Percentiles rank a stretch among this genome's conserved stretches.
These are phyloP conservation scores for Aix galericulata DNA, from an alignment of 2,113 vertebrate species.

Conservation along the genomic window DNA sequence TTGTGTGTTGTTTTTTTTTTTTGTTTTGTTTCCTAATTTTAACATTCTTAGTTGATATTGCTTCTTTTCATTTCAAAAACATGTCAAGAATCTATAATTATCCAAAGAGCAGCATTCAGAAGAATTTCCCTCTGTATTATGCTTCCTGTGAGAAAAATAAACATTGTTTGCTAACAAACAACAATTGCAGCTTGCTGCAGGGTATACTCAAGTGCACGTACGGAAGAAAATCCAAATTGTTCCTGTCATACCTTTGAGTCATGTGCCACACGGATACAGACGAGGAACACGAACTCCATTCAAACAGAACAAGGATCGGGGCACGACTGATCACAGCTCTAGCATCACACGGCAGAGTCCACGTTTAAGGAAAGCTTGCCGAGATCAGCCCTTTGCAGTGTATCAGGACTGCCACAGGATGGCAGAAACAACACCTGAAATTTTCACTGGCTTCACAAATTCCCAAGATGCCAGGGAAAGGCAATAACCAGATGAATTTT, in stretches of 20 bases:
- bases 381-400: slow-evolving; percentile 35
- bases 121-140: background rate
- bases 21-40: background rate
- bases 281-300: background rate
- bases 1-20: too few relatives aligned
- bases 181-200: background rate
- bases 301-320: background rate
- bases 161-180: background rate
- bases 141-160: background rate
- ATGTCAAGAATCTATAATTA: background rate
- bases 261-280: accelerated
- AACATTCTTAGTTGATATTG: background rate
- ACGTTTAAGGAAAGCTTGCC: background rate
- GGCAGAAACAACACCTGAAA: slow-evolving; percentile 65
- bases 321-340: background rate
- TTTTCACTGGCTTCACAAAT: background rate
- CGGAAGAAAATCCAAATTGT: background rate
- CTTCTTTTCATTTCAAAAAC: background rate
- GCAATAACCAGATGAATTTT: background rate
- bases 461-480: slow-evolving; percentile 22
- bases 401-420: slow-evolving; percentile 53
- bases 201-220: background rate
- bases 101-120: background rate
- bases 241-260: background rate
- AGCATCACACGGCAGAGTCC: accelerated